Conservation (phyloP, 1,140 invertebrate genomes). For the Euwallacea fornicatus region DNA sequence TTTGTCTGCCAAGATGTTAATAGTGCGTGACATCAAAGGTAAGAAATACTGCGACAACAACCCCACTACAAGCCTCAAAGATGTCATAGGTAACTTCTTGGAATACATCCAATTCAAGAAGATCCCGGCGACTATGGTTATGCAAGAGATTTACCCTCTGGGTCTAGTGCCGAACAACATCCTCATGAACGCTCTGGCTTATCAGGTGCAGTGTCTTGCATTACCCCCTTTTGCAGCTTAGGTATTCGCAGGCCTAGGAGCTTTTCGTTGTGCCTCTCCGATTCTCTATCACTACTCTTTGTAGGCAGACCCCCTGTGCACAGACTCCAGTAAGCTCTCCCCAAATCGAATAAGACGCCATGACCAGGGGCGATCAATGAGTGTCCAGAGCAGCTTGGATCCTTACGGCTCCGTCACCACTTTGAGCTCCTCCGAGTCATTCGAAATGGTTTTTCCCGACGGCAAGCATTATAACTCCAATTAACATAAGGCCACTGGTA, state of each 20-base stretch:
- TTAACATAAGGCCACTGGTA: slow-evolving; percentile 56
- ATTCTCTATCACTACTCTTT: slow-evolving; percentile 53
- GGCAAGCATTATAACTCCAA: slow-evolving; percentile 66
- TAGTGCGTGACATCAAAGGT: slow-evolving; percentile 43
- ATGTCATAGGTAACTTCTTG: slow-evolving; percentile 84
- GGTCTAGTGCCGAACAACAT: slow-evolving; percentile 84
- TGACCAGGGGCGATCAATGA: slow-evolving; percentile 80
- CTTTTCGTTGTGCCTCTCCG: not conserved
- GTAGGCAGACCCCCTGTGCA: slow-evolving; percentile 93
- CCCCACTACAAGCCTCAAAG: slow-evolving; percentile 70
- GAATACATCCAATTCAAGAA: slow-evolving; percentile 94
- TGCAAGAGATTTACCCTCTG: slow-evolving; percentile 89
- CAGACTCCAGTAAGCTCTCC: slow-evolving; percentile 86
- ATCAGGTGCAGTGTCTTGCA: slow-evolving; percentile 69
- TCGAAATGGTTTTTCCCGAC: slow-evolving; percentile 73
- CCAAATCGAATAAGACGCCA: slow-evolving; percentile 76
- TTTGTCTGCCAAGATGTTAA: no score
- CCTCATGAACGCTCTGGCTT: slow-evolving; percentile 88
- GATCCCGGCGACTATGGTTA: slow-evolving; percentile 88
- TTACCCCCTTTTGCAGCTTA: not conserved
- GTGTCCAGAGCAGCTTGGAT: slow-evolving; percentile 86
- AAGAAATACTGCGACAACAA: slow-evolving; percentile 91
- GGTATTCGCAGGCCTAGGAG: no score
- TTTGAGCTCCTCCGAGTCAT: slow-evolving; percentile 79
- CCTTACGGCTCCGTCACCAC: slow-evolving; percentile 88